These are phyloP conservation scores for Elegia similella DNA, from an alignment of 2,888 invertebrate species.

Conservation along the genomic window DNA sequence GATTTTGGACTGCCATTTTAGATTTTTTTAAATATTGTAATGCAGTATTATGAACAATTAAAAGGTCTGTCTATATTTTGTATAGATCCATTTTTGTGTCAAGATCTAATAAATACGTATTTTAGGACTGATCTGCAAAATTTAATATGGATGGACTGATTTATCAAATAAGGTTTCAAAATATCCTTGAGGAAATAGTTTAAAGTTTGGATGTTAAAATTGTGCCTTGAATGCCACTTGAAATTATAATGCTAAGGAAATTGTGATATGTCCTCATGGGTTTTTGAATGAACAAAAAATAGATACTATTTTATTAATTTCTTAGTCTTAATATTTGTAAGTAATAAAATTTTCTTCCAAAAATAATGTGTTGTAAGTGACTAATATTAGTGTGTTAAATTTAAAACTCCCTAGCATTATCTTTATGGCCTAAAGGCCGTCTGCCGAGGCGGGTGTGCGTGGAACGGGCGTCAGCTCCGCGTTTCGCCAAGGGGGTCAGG, in stretches of 20 bases:
- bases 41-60: not conserved
- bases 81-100: conserved; percentile 16
- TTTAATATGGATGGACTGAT: conserved; percentile 67
- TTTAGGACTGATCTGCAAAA: conserved; percentile 43
- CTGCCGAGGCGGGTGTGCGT: too few species aligned
- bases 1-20: not conserved
- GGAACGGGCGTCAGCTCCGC: too few species aligned
- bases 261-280: conserved; percentile 48
- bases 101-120: conserved; percentile 1
- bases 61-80: conserved; percentile 21
- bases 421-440: too few species aligned
- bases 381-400: too few species aligned
- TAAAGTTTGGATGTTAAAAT: conserved; percentile 31
- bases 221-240: conserved; percentile 54
- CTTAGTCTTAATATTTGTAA: conserved; percentile 29
- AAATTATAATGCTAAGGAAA: conserved; percentile 3
- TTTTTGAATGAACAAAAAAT: conserved; percentile 42
- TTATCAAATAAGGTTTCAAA: conserved; percentile 44
- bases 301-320: conserved; percentile 18
- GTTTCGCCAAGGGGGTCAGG: too few species aligned
- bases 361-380: not conserved
- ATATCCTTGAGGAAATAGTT: conserved; percentile 53
- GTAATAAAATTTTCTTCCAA: conserved; percentile 33
- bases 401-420: too few species aligned
- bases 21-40: not conserved